A percentile compares a stretch with the other conserved stretches of the same genome.
phyloP scores from a whole-genome alignment of 2,888 invertebrate species.

The Sialis fuliginosa region DNA sequence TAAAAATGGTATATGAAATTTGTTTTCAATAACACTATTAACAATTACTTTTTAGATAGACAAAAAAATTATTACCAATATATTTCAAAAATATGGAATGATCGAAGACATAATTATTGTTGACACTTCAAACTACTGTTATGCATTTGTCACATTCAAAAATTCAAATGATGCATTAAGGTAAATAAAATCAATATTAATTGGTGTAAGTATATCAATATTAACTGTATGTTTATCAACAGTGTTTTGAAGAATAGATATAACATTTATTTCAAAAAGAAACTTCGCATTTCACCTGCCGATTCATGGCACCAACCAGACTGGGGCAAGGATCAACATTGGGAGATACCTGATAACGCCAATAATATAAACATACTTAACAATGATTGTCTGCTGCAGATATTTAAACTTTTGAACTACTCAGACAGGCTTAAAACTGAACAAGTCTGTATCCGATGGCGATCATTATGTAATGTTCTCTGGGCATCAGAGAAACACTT shows the following conservation, averaged over 20 bases:
- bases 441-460: slow-evolving; percentile 38
- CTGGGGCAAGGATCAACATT: neutral
- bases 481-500: neutral
- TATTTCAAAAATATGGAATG: too few species aligned
- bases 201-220: slow-evolving; percentile 8
- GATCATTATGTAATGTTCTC: slow-evolving; percentile 16
- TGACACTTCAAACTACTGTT: slow-evolving; percentile 18
- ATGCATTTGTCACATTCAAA: slow-evolving; percentile 37
- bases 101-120: too few species aligned
- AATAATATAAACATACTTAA: slow-evolving; percentile 30
- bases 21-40: too few species aligned
- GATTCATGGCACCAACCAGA: slow-evolving; percentile 40
- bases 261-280: neutral
- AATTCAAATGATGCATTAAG: slow-evolving; percentile 32
- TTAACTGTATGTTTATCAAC: slow-evolving; percentile 15
- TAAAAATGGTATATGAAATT: too few species aligned
- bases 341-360: slow-evolving; percentile 5
- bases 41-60: too few species aligned
- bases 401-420: slow-evolving; percentile 32
- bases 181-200: slow-evolving; percentile 20
- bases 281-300: neutral
- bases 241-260: slow-evolving; percentile 14
- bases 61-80: too few species aligned
- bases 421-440: slow-evolving; percentile 35
- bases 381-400: slow-evolving; percentile 34